Base-by-base conservation (phyloP, 2,113 vertebrate genomes). In the Oncorhynchus keta region DNA sequence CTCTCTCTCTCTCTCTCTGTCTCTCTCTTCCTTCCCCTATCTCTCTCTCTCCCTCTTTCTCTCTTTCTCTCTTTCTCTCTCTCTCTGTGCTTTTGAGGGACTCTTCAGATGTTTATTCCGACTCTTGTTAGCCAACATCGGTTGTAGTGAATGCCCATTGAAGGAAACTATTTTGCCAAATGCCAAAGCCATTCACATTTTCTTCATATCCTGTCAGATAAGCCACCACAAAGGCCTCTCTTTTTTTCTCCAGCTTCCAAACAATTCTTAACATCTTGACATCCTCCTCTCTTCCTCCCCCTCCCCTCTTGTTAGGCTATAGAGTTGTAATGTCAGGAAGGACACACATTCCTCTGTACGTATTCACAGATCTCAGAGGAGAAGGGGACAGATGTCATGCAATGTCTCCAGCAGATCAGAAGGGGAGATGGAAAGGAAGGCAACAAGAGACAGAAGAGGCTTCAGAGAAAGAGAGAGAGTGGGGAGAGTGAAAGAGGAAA, bases 161-260 rank as follows among this genome's bases (percentile, higher is more conserved):
- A 93, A 93, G 92, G 92, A 93, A 94, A 87, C 92, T 90, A 92
- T 94, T 93, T 93, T 87, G 81, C 85, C 90, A 91, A 93, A 94
- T 93, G 89, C 87, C 87, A 86, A 79, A 89, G 87, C 84, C 84
- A 89, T 92, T 92, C 89, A 88, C 86, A 35, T 51, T 91, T 89
- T 86, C 91, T 93, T 92, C 89, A 93, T 92, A 92, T 94, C 93
- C 92, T 92, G 90, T 92, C 85, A 91, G 93, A 94, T 94, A 94
- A 94, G 90, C 75, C 22, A 75, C 85, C 85, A 91, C 91, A 94
- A 94, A 93, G 91, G 91, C 84, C 73, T 75, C 85, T 86, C 82
- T 92, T 90, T 86, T 45, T 45, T 86, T 90, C 79, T 86, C 83
- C 73, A 11, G 73, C 84, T 90, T 87, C 84, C 76, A 87, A 92